Evolutionary conservation across 2,797 vertebrate species (phyloP).

Genomic region (Cossypha heuglini): DNA sequence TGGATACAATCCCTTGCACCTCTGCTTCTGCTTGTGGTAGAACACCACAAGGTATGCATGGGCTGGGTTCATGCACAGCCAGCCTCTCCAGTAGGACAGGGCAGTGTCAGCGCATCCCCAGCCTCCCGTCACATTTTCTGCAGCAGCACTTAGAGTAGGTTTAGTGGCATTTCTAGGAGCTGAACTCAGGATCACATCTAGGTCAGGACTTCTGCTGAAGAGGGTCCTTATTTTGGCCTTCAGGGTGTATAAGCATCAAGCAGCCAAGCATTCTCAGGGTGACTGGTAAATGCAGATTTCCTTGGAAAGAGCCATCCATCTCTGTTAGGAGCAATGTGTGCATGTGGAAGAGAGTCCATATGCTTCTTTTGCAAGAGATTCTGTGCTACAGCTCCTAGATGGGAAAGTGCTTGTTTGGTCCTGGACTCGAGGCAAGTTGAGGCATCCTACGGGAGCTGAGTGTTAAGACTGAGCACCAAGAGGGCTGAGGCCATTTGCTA

Average conservation of each 20-base stretch:
- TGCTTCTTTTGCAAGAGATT: neutral
- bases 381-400: neutral
- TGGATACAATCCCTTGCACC: neutral
- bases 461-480: neutral
- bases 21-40: neutral
- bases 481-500: neutral
- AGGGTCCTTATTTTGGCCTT: neutral
- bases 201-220: neutral
- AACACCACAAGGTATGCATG: neutral
- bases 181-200: neutral
- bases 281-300: neutral
- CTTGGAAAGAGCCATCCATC: neutral
- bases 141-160: fast-evolving
- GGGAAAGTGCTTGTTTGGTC: neutral
- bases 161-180: neutral
- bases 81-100: neutral
- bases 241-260: neutral
- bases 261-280: neutral
- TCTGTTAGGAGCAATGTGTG: neutral
- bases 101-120: neutral
- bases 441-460: neutral
- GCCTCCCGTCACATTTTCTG: neutral
- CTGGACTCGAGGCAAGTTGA: neutral
- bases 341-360: neutral
- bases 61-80: neutral